Conservation (phyloP, 2,797 vertebrate genomes). For the Scolopax rusticola region DNA sequence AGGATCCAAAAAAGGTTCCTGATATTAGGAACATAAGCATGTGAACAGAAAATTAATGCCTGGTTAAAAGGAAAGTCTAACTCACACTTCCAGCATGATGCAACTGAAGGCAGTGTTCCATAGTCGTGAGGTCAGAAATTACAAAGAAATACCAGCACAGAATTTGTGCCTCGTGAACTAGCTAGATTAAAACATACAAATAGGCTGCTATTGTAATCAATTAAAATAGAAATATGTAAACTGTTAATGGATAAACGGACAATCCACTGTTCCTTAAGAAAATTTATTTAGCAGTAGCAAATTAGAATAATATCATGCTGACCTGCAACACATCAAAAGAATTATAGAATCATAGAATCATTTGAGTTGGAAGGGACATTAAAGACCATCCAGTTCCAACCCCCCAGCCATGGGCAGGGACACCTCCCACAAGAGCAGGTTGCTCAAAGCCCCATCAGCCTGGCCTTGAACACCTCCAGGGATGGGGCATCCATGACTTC, state of each 20-base stretch:
- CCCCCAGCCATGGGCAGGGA: too few relatives aligned
- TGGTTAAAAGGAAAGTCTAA: neutral
- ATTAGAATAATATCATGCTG: neutral
- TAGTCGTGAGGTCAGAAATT: neutral
- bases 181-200: neutral
- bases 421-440: too few relatives aligned
- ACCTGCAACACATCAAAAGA: neutral
- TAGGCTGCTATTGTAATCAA: neutral
- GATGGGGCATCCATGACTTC: too few relatives aligned
- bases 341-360: neutral
- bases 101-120: neutral
- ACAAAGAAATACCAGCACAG: neutral
- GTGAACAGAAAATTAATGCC: neutral
- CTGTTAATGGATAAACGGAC: neutral
- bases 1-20: neutral
- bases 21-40: neutral
- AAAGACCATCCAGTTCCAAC: too few relatives aligned
- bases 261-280: neutral
- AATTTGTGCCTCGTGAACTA: neutral
- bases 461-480: too few relatives aligned
- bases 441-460: too few relatives aligned
- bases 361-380: too few relatives aligned
- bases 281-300: neutral
- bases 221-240: rapidly evolving
- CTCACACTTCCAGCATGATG: neutral